Percentiles rank a stretch among this genome's conserved stretches.
phyloP scores from a whole-genome alignment of 2,797 vertebrate genomes.

The Danio tinwini region DNA sequence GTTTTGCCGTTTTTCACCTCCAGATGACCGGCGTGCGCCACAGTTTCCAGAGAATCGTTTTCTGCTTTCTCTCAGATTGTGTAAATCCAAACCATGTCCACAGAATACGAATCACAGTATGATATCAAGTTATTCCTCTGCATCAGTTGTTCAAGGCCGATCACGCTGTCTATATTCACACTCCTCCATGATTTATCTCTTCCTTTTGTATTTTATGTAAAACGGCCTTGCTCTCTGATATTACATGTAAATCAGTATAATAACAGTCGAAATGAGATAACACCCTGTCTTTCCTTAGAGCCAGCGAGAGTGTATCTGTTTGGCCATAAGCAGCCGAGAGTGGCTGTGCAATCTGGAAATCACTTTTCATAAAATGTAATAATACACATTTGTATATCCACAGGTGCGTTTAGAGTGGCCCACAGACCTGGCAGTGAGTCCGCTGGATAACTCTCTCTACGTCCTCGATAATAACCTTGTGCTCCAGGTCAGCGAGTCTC shows the following conservation, averaged over 20 bases:
- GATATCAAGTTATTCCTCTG: not conserved
- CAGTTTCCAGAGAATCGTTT: slow-evolving; percentile 10
- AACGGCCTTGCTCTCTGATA: not conserved
- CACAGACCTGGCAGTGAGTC: slow-evolving; percentile 86
- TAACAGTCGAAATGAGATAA: slow-evolving; percentile 7
- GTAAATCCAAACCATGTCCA: not conserved
- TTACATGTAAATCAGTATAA: not conserved
- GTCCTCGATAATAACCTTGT: slow-evolving; percentile 91
- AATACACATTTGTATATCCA: slow-evolving; percentile 40
- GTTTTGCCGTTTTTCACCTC: slow-evolving; percentile 1
- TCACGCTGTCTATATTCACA: not conserved
- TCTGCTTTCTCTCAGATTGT: not conserved
- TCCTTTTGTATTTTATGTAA: slow-evolving; percentile 3
- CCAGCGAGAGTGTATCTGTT: not conserved
- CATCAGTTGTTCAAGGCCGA: not conserved
- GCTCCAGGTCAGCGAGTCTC: slow-evolving; percentile 84
- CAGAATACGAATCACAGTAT: slow-evolving; percentile 10
- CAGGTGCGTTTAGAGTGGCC: slow-evolving; percentile 89
- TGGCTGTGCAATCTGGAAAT: not conserved
- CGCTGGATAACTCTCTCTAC: slow-evolving; percentile 88
- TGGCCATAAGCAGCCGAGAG: not conserved
- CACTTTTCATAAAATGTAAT: slow-evolving; percentile 1
- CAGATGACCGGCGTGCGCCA: not conserved
- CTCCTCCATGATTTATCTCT: not conserved
- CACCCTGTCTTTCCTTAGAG: not conserved